Evolutionary conservation across 1,140 invertebrate genomes (phyloP).

Genomic region (Drosophila bocki): DNA sequence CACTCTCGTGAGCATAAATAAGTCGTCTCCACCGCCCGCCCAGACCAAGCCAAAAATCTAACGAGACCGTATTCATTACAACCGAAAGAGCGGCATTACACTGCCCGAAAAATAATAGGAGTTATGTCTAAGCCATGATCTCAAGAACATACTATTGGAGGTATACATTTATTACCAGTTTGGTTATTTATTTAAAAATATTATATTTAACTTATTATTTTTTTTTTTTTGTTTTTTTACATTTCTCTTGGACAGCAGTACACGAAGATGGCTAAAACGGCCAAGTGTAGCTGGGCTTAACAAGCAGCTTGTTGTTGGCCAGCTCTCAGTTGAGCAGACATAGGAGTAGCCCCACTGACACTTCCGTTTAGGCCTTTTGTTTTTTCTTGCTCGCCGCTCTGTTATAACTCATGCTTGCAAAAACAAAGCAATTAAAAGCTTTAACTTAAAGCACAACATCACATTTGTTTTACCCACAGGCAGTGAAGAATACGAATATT

Average conservation of each 20-base stretch:
- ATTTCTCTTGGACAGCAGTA: constrained; percentile 16
- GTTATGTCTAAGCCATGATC: neutral
- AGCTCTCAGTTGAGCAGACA: constrained; percentile 69
- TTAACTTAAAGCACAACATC: constrained; percentile 59
- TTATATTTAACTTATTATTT: neutral
- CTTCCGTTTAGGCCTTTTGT: constrained; percentile 74
- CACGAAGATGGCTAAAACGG: constrained; percentile 23
- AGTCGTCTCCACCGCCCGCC: constrained; percentile 54
- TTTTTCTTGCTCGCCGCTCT: constrained; percentile 50
- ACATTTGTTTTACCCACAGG: constrained; percentile 34
- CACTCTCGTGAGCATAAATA: constrained; percentile 71
- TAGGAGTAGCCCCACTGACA: constrained; percentile 69
- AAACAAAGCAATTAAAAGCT: constrained; percentile 80
- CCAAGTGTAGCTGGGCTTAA: constrained; percentile 52
- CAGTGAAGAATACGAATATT: constrained; percentile 11
- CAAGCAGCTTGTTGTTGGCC: constrained; percentile 72
- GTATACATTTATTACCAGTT: neutral
- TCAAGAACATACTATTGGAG: neutral
- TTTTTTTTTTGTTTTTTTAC: neutral
- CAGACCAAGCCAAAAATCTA: constrained; percentile 54
- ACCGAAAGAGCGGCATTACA: constrained; percentile 21
- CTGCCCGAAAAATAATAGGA: neutral
- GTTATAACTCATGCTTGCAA: constrained; percentile 50
- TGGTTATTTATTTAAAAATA: neutral
- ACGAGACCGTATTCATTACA: constrained; percentile 73